Evolutionary conservation across 2,113 vertebrate species (phyloP), one percentile per base, ranked within the genome.

Genomic region (Lepisosteus osseus): DNA sequence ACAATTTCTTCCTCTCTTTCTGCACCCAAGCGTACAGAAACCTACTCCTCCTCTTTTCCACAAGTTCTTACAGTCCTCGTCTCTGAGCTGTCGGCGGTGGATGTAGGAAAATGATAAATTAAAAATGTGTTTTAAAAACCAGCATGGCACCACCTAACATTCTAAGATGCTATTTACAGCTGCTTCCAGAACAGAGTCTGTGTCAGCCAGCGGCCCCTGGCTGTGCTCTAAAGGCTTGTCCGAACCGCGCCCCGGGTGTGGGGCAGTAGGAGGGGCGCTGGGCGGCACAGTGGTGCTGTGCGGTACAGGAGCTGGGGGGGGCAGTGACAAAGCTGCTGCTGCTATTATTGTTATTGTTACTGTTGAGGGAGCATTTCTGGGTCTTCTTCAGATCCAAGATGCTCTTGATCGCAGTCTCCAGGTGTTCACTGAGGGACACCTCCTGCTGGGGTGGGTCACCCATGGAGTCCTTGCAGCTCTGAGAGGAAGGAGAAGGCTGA

Each of bases 81-180:
- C 69, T 77, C 62, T 17, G 44, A 17, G 43, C 68, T 4, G 15
- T 41, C 41, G 8, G 8, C 4, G 41, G 17, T 6, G 15, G 51
- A 69, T 62, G 64, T 70, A 9, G 13, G 13, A 47, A 66, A 69
- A n/a, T 3, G 63, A 14, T 61, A 43, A 71, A 41, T 17, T 43
- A 74, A 72, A 65, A 68, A 70, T 68, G 5, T 51, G 5, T 9
- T 51, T 6, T 51, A 55, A 65, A 72, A 47, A 67, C 55, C 17
- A 62, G 17, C 14, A 84, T 82, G 86, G 82, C 73, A 80, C 86
- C 84, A 87, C 91, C 87, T 94, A 99, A 94, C 97, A 99, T 93
- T 99, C 96, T 85, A 99, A 87, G 87, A 99, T 99, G 94, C 97
- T 99, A 94, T 99, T 99, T 90, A 99, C 97, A 80, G 97, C 97